Conservation (phyloP, 2,113 vertebrate species). For the Amphilophus citrinellus region DNA sequence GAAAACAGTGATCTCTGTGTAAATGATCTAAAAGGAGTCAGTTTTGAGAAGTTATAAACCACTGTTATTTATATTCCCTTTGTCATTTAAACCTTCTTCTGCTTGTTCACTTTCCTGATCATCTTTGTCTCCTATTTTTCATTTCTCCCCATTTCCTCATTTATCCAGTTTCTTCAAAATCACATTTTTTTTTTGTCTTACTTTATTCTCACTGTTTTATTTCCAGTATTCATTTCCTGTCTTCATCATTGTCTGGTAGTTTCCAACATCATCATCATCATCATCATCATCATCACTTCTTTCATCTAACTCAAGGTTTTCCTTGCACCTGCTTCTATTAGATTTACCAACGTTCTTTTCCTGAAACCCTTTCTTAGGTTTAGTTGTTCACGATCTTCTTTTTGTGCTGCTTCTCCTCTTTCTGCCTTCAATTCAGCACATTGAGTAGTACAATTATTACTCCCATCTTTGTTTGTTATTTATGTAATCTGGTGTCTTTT, state of each 20-base stretch:
- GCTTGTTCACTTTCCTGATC: background rate
- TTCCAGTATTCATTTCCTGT: constrained; percentile 24
- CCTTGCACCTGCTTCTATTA: background rate
- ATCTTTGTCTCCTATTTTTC: background rate
- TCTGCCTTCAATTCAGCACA: constrained; percentile 2
- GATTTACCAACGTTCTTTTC: background rate
- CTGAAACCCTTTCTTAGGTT: background rate
- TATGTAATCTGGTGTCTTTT: constrained; percentile 13
- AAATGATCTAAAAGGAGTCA: background rate
- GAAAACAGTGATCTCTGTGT: background rate
- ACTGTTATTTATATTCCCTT: background rate
- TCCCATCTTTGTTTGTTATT: background rate
- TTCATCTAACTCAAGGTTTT: constrained; percentile 55
- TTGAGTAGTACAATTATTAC: constrained; percentile 10
- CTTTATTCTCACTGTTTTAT: background rate
- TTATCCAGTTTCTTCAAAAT: background rate
- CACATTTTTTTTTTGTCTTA: background rate
- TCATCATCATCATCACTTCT: constrained; percentile 33
- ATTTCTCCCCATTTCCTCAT: background rate
- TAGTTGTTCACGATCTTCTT: background rate
- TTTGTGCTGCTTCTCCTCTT: constrained; percentile 2
- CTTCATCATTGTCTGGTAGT: constrained; percentile 5
- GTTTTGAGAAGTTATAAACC: background rate
- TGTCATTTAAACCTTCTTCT: background rate
- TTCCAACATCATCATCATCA: constrained; percentile 26